Evolutionary conservation across 2,113 vertebrate genomes (phyloP), one percentile per base, ranked within the genome.

Genomic region (Megaceryle maxima): DNA sequence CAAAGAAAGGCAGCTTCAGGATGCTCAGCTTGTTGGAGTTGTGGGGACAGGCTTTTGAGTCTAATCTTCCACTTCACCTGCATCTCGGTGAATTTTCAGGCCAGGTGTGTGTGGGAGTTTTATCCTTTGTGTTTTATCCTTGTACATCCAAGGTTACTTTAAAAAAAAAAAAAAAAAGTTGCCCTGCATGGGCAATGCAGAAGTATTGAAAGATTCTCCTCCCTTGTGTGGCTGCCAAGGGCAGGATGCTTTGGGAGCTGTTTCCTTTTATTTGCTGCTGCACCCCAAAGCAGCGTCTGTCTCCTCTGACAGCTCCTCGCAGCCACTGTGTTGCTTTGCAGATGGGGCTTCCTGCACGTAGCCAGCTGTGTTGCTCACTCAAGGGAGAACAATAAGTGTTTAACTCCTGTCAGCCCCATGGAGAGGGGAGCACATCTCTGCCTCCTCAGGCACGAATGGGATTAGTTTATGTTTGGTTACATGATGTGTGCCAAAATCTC

Each of bases 311-410:
- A 43, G n/a, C 68, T 82, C 64, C 43, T 91, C 1, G 0, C 67
- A 93, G 82, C 37, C 70, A 59, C 53, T 57, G 66, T 33, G 25
- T 81, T 83, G 73, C 83, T 53, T 51, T 90, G 87, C 78, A 72
- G 82, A 82, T 87, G 92, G 90, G 89, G 81, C 70, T 72, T 75
- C 39, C 88, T 78, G 74, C 67, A 72, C 6, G 9, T 84, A 95
- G 81, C 69, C 81, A 75, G 82, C 74, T 84, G 53, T 68, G 55
- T 29, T 93, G 94, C 48, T 93, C n/a, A 19, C 48, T 90, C 56
- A 24, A 24, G 59, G 44, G 83, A 92, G 66, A 73, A 79, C 35
- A 85, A 51, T 33, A 33, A 72, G 50, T 3, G 0, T 82, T 87
- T 85, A 91, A 75, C 74, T 90, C 53, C 74, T 82, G 70, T 84